A percentile compares a stretch with the other conserved stretches of the same genome.
Evolutionary conservation across 1,140 invertebrate species (phyloP).

Genomic region (Danaus melanippus): DNA sequence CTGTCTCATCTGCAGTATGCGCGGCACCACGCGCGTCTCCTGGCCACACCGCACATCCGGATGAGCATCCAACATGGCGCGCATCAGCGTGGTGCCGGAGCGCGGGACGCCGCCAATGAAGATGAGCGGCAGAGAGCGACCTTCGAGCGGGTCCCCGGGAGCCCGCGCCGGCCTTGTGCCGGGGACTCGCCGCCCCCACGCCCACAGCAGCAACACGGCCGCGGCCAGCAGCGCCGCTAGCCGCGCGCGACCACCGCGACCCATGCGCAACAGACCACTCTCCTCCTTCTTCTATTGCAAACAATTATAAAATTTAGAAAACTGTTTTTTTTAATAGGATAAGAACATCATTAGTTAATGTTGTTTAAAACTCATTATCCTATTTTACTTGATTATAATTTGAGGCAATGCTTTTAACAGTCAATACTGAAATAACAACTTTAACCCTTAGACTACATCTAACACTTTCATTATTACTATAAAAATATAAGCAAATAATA

Average conservation of each 20-base stretch:
- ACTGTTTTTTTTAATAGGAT: too few species aligned
- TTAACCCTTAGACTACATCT: too few species aligned
- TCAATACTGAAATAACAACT: too few species aligned
- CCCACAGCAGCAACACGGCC: conserved; percentile 32
- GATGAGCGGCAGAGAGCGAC: conserved; percentile 90
- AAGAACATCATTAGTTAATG: too few species aligned
- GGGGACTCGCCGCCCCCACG: conserved; percentile 26
- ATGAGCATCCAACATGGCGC: conserved; percentile 99
- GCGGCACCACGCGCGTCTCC: conserved; percentile 96
- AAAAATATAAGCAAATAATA: too few species aligned
- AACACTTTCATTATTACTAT: too few species aligned
- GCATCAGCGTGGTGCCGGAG: conserved; percentile 96
- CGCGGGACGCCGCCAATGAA: conserved; percentile 98
- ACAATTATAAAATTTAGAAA: not conserved
- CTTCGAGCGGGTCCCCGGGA: conserved; percentile 33
- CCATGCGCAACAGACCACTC: conserved; percentile 4
- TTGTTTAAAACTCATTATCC: too few species aligned
- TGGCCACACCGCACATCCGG: conserved; percentile 98
- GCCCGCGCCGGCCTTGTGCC: conserved; percentile 14
- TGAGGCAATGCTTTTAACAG: too few species aligned
- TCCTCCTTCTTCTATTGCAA: not conserved
- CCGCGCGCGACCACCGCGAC: conserved; percentile 12
- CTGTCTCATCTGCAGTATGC: conserved; percentile 91
- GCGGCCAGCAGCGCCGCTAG: conserved; percentile 28
- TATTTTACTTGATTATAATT: too few species aligned